phyloP scores from a whole-genome alignment of 2,113 vertebrate species.

The Toxotes chatareus region DNA sequence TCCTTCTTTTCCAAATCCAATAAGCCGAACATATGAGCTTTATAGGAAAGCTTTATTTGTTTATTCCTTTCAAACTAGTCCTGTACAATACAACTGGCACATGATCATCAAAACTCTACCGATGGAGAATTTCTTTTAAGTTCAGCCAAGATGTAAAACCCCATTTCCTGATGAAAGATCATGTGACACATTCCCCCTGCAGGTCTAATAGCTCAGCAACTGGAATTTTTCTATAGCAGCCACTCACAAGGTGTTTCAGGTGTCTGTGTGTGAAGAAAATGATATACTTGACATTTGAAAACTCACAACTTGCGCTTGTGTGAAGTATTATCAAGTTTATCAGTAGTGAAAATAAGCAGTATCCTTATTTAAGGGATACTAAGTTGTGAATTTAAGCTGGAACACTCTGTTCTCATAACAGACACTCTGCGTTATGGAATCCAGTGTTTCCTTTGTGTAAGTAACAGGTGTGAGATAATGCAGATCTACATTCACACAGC shows the following conservation, averaged over 20 bases:
- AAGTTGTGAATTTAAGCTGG: neutral
- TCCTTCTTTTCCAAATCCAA: neutral
- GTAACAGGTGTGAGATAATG: slow-evolving; percentile 58
- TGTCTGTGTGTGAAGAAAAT: neutral
- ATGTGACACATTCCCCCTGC: slow-evolving; percentile 15
- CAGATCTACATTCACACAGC: slow-evolving; percentile 44
- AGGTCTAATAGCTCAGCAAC: neutral
- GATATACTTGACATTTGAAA: neutral
- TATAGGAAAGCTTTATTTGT: slow-evolving; percentile 7
- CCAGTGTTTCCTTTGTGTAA: slow-evolving; percentile 23
- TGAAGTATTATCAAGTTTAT: neutral
- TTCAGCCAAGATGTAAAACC: slow-evolving; percentile 23
- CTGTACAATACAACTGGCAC: slow-evolving; percentile 11
- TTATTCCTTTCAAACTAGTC: slow-evolving; percentile 21
- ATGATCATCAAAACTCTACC: slow-evolving; percentile 8
- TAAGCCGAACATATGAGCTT: slow-evolving; percentile 11
- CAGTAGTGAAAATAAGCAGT: neutral
- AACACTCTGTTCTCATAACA: slow-evolving; percentile 42
- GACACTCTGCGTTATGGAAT: neutral
- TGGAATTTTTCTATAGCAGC: neutral
- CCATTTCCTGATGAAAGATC: slow-evolving; percentile 34
- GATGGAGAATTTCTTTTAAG: slow-evolving; percentile 26
- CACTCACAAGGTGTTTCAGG: neutral
- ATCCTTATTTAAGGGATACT: neutral
- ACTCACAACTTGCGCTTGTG: neutral